Evolutionary conservation across 2,113 vertebrate species (phyloP).

Genomic region (Hyaena hyaena): DNA sequence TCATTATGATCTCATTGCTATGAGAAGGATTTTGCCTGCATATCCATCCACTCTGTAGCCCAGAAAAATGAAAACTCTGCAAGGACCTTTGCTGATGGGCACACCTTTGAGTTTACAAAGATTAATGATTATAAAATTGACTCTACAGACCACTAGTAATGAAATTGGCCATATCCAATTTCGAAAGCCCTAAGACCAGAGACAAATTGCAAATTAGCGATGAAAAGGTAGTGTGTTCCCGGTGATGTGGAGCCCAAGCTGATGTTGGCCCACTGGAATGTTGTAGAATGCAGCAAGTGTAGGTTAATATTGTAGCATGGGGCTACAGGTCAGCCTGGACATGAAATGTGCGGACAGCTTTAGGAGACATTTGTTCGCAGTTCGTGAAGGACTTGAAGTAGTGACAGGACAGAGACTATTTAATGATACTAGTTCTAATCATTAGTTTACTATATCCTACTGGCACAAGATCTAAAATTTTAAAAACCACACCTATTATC

Average conservation of each 20-base stretch:
- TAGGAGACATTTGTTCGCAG: not conserved
- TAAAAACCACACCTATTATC: not conserved
- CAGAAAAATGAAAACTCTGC: constrained; percentile 13
- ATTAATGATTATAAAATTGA: constrained; percentile 78
- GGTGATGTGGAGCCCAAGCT: not conserved
- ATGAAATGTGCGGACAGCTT: not conserved
- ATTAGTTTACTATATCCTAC: not conserved
- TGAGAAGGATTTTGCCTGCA: constrained; percentile 25
- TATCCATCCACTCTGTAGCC: constrained; percentile 60
- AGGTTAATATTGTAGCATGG: not conserved
- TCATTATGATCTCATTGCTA: constrained; percentile 67
- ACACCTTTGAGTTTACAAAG: constrained; percentile 70
- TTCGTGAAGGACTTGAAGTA: not conserved
- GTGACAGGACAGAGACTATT: not conserved
- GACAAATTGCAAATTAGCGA: constrained; percentile 62
- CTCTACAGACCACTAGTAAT: constrained; percentile 54
- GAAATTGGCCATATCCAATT: constrained; percentile 70
- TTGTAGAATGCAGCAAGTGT: not conserved
- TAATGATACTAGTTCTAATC: not conserved
- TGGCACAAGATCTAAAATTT: not conserved
- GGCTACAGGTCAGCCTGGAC: not conserved
- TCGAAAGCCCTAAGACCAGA: not conserved
- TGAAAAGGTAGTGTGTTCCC: not conserved
- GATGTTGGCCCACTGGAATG: not conserved
- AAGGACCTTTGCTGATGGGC: not conserved